Base-by-base conservation (phyloP, 2,888 invertebrate genomes). In the Zygothrica quintamaculata region DNA sequence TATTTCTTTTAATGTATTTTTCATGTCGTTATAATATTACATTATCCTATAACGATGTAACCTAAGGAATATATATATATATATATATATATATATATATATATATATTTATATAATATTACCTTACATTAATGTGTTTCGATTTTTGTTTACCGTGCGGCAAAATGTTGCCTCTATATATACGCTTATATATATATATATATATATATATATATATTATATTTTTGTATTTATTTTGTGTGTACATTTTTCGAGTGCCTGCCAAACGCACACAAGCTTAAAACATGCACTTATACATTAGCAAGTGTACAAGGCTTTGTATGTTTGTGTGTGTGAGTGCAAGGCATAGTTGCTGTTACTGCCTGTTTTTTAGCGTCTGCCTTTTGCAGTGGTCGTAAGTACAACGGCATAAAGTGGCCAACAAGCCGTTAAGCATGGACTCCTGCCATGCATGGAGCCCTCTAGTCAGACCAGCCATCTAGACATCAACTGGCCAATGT, bases 331-430 rank as follows among this genome's bases (percentile, higher is more conserved):
- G 39, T 18, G 15, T 34, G 18, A 42, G 25, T 7, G 29, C 25
- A 26, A 18, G 46, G n/a, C 26, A 11, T 13, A 25, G 40, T 12
- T 50, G 42, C 13, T 22, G 33, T 22, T 51, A 46, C 26, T 39
- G 67, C 16, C 48, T 37, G 60, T 33, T 56, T 69, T 75, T 58
- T 70, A 39, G 44, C 72, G 51, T 76, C 56, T 72, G 64, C 53
- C 43, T 43, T 65, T 57, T 52, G 48, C 48, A 42, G 46, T 52
- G 26, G 53, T 33, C 67, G 58, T 72, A 57, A 58, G 66, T 65
- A 72, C 58, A 74, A 52, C 62, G 66, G 76, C 87, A 76, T 78
- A 82, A 81, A 87, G 80, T 87, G 86, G 76, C 72, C 76, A 81
- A 87, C 81, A 87, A 85, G 67, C 87, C 87, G 79, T 80, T 80